These are phyloP conservation scores for Cynopterus brachyotis DNA, from an alignment of 2,113 vertebrate species.

Conservation along the genomic window DNA sequence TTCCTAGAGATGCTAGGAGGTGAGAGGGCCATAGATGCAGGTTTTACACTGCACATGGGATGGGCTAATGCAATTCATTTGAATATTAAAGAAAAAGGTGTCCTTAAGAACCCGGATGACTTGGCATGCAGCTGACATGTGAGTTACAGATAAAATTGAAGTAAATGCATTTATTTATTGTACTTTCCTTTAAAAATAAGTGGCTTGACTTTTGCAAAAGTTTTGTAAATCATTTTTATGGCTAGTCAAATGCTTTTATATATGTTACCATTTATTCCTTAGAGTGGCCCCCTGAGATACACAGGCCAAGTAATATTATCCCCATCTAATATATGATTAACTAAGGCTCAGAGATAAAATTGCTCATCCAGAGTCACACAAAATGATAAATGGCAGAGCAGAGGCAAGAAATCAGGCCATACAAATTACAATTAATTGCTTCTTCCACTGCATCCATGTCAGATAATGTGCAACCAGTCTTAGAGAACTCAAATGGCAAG, in stretches of 20 bases:
- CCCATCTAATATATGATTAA: neutral
- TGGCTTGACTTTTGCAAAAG: neutral
- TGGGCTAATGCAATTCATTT: neutral
- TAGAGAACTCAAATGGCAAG: neutral
- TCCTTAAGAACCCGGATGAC: neutral
- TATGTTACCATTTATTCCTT: neutral
- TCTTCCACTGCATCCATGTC: slow-evolving; percentile 1
- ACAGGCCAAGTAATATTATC: neutral
- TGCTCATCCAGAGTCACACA: neutral
- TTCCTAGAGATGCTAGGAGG: neutral
- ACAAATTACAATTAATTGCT: slow-evolving; percentile 42
- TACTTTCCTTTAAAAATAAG: slow-evolving; percentile 28
- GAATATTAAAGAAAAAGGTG: neutral
- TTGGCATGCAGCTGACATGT: neutral
- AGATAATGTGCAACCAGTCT: neutral
- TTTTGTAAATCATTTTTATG: neutral
- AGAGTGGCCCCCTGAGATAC: neutral
- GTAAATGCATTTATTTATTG: neutral
- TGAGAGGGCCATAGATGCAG: neutral
- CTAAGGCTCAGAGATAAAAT: slow-evolving; percentile 13
- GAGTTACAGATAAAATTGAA: neutral
- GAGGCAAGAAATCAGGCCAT: neutral
- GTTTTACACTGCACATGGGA: neutral
- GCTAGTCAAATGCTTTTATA: neutral
- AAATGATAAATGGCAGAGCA: slow-evolving; percentile 24